phyloP scores from a whole-genome alignment of 92 coral and sea anemone genomes.

The Diadumene lineata region DNA sequence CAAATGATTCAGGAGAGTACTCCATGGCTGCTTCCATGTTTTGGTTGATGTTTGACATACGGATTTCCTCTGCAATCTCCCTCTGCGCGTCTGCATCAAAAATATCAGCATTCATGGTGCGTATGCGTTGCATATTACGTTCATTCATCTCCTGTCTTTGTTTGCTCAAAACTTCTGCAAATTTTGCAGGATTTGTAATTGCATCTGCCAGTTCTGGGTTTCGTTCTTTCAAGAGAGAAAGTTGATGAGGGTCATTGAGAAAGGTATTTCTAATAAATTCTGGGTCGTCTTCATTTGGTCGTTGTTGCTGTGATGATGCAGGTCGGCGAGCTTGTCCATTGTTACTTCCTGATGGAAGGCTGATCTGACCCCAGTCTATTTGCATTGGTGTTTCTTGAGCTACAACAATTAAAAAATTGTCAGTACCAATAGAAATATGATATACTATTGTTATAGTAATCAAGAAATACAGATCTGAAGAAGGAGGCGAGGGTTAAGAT shows the following conservation, averaged over 20 bases:
- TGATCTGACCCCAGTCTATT: conserved; percentile 87
- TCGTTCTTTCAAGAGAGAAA: conserved; percentile 82
- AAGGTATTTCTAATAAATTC: conserved; percentile 83
- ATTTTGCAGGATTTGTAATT: conserved; percentile 71
- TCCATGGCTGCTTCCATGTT: conserved; percentile 99
- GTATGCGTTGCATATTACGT: conserved; percentile 77
- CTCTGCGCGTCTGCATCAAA: conserved; percentile 91
- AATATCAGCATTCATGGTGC: conserved; percentile 92
- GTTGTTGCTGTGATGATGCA: conserved; percentile 25
- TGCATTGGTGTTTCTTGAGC: conserved; percentile 23
- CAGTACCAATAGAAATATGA: too few species aligned
- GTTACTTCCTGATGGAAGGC: conserved; percentile 40
- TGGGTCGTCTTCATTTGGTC: conserved; percentile 60
- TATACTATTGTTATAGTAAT: too few species aligned
- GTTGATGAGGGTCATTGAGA: conserved; percentile 81
- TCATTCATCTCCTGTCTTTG: conserved; percentile 84
- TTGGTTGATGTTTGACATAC: conserved; percentile 86
- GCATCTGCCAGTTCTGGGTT: conserved; percentile 95
- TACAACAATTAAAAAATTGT: background rate
- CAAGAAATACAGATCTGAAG: too few species aligned
- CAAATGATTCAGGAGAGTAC: conserved; percentile 93
- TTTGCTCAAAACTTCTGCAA: conserved; percentile 65
- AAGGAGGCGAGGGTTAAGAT: too few species aligned
- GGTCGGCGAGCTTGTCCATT: conserved; percentile 22
- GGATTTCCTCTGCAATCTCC: conserved; percentile 93